Percentiles rank a stretch among this genome's conserved stretches.
phyloP scores from a whole-genome alignment of 1,140 invertebrate species.

The Linepithema humile region DNA sequence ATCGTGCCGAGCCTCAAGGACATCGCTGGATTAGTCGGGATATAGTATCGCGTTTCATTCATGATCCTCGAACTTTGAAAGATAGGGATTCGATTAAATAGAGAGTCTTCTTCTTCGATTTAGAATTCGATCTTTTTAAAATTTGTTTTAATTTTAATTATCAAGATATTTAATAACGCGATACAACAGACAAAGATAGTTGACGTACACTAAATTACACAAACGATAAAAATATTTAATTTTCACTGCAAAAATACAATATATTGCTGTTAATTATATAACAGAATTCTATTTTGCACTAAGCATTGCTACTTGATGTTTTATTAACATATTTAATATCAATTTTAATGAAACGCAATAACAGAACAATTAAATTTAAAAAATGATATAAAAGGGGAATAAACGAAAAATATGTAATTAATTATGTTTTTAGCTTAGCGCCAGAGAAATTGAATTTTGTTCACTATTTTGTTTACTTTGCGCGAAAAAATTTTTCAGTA shows the following conservation, averaged over 20 bases:
- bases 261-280: neutral
- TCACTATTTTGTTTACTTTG: neutral
- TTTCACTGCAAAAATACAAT: neutral
- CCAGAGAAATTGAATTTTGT: neutral
- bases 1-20: conserved; percentile 64
- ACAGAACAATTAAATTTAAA: neutral
- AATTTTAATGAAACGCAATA: neutral
- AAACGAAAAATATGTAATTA: neutral
- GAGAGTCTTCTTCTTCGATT: neutral
- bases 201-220: no score
- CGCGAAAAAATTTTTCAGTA: neutral
- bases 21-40: conserved; percentile 51
- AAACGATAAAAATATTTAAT: neutral
- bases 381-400: neutral
- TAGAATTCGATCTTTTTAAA: neutral
- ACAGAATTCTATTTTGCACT: neutral
- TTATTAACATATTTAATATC: neutral
- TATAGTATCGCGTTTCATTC: conserved; percentile 46
- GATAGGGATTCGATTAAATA: neutral
- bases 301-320: neutral
- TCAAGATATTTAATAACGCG: neutral
- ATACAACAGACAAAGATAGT: neutral
- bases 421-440: neutral
- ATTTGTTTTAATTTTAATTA: neutral
- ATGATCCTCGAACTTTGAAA: conserved; percentile 15